A percentile compares a stretch with the other conserved stretches of the same genome.
These are phyloP conservation scores for Dermatemys mawii DNA, from an alignment of 2,113 vertebrate genomes.

Conservation along the genomic window DNA sequence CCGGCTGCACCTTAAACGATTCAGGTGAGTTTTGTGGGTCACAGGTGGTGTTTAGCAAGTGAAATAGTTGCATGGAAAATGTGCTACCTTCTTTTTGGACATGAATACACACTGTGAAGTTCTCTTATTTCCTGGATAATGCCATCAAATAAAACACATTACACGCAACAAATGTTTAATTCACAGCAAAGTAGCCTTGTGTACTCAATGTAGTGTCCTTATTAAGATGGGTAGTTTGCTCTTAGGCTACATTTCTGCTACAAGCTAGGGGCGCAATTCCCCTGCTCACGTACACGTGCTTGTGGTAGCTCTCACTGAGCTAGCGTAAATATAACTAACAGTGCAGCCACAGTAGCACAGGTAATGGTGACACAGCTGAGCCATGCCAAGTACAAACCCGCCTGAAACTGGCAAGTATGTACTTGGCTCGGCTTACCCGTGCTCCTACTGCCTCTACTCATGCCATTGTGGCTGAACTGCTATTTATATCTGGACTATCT, in stretches of 20 bases:
- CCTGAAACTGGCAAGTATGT: neutral
- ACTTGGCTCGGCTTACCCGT: neutral
- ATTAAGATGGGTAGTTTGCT: accelerated
- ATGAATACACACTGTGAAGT: accelerated
- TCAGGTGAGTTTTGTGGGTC: slow-evolving; percentile 85
- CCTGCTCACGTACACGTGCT: neutral
- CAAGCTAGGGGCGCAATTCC: neutral
- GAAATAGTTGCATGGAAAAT: neutral
- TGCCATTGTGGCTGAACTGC: neutral
- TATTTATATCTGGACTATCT: neutral
- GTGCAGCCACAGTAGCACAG: neutral
- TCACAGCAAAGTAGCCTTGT: neutral
- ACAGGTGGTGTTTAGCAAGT: neutral
- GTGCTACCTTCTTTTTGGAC: neutral
- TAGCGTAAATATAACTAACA: neutral
- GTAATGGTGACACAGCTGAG: neutral
- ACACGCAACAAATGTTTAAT: accelerated
- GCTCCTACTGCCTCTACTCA: neutral
- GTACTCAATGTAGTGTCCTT: accelerated
- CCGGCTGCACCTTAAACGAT: slow-evolving; percentile 98
- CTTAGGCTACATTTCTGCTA: neutral
- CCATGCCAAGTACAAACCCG: neutral
- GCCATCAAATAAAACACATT: accelerated
- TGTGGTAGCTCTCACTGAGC: neutral
- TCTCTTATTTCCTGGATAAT: accelerated